Evolutionary conservation across 2,797 vertebrate species (phyloP).

Genomic region (Mormyrops attenuatus): DNA sequence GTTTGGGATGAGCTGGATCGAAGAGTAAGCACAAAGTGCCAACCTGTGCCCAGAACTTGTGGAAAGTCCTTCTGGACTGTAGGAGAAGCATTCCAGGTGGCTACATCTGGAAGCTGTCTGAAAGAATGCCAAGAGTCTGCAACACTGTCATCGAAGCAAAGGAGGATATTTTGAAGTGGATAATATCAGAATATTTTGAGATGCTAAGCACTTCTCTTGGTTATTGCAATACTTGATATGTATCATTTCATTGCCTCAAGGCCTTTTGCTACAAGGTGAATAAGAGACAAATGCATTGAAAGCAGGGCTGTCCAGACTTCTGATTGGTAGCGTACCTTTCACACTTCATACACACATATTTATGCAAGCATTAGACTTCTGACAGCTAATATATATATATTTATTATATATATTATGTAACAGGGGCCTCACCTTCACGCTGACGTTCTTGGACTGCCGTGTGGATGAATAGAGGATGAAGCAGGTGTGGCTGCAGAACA

Average conservation of each 20-base stretch:
- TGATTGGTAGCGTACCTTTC: background rate
- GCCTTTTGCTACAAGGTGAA: background rate
- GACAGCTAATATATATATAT: background rate
- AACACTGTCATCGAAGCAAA: background rate
- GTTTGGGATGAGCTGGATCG: background rate
- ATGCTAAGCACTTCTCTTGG: background rate
- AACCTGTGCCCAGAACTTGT: background rate
- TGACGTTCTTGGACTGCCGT: conserved; percentile 64
- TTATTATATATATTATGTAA: background rate
- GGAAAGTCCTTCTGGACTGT: background rate
- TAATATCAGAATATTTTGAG: background rate
- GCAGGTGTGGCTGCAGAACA: conserved; percentile 97
- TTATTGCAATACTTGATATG: background rate
- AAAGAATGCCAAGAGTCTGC: background rate
- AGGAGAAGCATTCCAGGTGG: background rate
- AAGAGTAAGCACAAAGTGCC: background rate
- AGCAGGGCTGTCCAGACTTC: background rate
- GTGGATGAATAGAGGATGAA: conserved; percentile 85
- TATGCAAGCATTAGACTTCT: background rate
- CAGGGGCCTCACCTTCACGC: conserved; percentile 75
- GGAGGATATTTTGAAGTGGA: background rate
- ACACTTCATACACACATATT: background rate
- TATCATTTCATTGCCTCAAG: background rate
- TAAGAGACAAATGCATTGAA: background rate
- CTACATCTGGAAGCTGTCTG: background rate